Percentiles rank a stretch among this genome's conserved stretches.
Evolutionary conservation across 2,888 invertebrate genomes (phyloP).

Genomic region (Scaptomyza tumidula): DNA sequence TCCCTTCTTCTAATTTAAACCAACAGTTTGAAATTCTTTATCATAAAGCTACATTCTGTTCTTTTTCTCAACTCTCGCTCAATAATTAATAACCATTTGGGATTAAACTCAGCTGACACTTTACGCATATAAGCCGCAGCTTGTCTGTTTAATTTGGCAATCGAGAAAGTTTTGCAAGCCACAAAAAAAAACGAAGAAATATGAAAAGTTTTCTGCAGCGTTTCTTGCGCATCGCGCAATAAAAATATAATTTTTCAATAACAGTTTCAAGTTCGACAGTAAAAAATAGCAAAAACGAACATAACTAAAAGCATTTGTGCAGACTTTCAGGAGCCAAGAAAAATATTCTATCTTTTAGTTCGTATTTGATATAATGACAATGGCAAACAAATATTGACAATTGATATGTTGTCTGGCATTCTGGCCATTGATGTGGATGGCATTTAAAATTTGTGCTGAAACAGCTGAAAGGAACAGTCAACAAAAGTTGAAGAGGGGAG

Average conservation of each 20-base stretch:
- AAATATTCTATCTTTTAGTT: slow-evolving; percentile 10
- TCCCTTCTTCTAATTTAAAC: too few relatives aligned
- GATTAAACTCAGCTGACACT: neutral
- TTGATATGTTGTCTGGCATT: slow-evolving; percentile 23
- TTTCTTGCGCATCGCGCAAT: slow-evolving; percentile 58
- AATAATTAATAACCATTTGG: neutral
- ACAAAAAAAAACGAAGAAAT: slow-evolving; percentile 32
- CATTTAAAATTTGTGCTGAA: slow-evolving; percentile 3
- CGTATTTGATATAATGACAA: slow-evolving; percentile 26
- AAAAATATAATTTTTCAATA: slow-evolving; percentile 46
- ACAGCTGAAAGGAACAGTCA: neutral
- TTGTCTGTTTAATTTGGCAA: slow-evolving; percentile 52
- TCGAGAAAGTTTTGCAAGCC: slow-evolving; percentile 53
- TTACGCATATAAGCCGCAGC: neutral
- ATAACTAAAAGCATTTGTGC: neutral
- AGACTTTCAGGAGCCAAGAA: slow-evolving; percentile 47
- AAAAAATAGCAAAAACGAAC: neutral
- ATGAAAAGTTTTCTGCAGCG: slow-evolving; percentile 31
- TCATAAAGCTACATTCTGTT: neutral
- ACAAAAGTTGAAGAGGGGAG: neutral
- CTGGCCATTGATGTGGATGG: neutral
- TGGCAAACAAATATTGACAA: too few relatives aligned
- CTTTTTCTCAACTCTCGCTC: neutral
- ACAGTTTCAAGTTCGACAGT: slow-evolving; percentile 55
- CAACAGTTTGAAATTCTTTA: too few relatives aligned